Evolutionary conservation across 2,113 vertebrate genomes (phyloP).

Genomic region (Thryonomys swinderianus): DNA sequence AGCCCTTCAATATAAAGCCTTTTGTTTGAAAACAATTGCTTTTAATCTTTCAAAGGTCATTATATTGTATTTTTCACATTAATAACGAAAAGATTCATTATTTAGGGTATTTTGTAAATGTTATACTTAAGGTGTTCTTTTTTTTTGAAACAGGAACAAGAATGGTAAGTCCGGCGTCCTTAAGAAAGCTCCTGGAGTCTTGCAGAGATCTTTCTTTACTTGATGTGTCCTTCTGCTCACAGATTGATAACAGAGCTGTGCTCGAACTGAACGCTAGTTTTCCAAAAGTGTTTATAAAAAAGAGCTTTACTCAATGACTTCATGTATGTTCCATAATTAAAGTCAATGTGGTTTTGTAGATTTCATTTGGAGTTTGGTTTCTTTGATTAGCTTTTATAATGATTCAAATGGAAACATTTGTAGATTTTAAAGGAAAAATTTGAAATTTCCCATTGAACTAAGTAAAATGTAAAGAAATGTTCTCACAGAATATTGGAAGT

Average conservation of each 20-base stretch:
- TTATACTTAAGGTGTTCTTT: constrained; percentile 32
- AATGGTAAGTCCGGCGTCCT: constrained; percentile 93
- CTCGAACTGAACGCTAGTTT: constrained; percentile 94
- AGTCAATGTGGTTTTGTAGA: constrained; percentile 69
- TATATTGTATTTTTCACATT: constrained; percentile 46
- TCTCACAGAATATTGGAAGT: constrained; percentile 68
- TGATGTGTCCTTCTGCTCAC: constrained; percentile 99
- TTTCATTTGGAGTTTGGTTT: constrained; percentile 74
- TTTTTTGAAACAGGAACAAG: constrained; percentile 88
- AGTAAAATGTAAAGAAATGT: constrained; percentile 62
- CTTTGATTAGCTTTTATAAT: constrained; percentile 67
- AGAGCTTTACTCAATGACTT: constrained; percentile 98
- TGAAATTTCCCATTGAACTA: constrained; percentile 40
- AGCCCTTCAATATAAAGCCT: constrained; percentile 12
- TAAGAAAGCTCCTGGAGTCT: constrained; percentile 95
- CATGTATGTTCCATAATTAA: constrained; percentile 69
- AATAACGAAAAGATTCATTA: neutral
- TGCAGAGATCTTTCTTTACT: constrained; percentile 94
- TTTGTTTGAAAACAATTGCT: constrained; percentile 26
- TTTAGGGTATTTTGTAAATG: neutral
- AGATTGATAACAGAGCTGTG: constrained; percentile 94
- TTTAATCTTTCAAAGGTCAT: constrained; percentile 27
- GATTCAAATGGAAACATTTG: constrained; percentile 34
- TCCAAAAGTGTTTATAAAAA: constrained; percentile 96
- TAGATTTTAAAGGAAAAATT: constrained; percentile 65